A percentile compares a stretch with the other conserved stretches of the same genome.
Evolutionary conservation across 1,140 invertebrate genomes (phyloP).

Genomic region (Zaprionus davidi): DNA sequence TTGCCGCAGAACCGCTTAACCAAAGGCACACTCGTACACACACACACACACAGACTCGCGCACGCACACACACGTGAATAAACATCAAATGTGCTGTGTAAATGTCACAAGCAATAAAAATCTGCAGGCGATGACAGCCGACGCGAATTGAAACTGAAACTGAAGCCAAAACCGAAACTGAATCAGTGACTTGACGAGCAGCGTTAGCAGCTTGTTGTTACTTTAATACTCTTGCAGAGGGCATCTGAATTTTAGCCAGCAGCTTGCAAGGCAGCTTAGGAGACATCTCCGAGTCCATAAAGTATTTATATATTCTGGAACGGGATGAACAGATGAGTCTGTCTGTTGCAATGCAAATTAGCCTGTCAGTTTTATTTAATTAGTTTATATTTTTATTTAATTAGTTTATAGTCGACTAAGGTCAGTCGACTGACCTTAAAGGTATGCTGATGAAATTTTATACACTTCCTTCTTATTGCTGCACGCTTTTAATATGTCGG

Average conservation of each 20-base stretch:
- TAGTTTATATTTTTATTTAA: too few relatives aligned
- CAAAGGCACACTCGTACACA: slow-evolving; percentile 27
- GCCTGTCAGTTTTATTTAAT: too few relatives aligned
- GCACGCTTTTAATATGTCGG: too few relatives aligned
- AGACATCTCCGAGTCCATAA: background rate
- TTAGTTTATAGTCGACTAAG: too few relatives aligned
- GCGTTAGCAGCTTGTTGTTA: slow-evolving; percentile 11
- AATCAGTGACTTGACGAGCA: slow-evolving; percentile 51
- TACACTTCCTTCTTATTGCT: too few relatives aligned
- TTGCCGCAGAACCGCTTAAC: slow-evolving; percentile 46
- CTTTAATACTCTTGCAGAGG: background rate
- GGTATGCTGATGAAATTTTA: too few relatives aligned
- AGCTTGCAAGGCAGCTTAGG: background rate
- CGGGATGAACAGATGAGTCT: too few relatives aligned
- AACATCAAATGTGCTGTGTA: slow-evolving; percentile 59
- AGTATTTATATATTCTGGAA: too few relatives aligned
- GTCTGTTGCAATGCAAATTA: too few relatives aligned
- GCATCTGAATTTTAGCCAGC: background rate
- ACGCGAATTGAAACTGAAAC: slow-evolving; percentile 18
- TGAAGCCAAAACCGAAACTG: slow-evolving; percentile 38
- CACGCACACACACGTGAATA: slow-evolving; percentile 34
- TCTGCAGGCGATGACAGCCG: slow-evolving; percentile 45
- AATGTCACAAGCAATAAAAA: slow-evolving; percentile 65
- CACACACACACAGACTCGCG: slow-evolving; percentile 15
- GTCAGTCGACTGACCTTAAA: too few relatives aligned